A percentile compares a stretch with the other conserved stretches of the same genome.
Evolutionary conservation across 2,797 vertebrate species (phyloP).

Genomic region (Spondyliosoma cantharus): DNA sequence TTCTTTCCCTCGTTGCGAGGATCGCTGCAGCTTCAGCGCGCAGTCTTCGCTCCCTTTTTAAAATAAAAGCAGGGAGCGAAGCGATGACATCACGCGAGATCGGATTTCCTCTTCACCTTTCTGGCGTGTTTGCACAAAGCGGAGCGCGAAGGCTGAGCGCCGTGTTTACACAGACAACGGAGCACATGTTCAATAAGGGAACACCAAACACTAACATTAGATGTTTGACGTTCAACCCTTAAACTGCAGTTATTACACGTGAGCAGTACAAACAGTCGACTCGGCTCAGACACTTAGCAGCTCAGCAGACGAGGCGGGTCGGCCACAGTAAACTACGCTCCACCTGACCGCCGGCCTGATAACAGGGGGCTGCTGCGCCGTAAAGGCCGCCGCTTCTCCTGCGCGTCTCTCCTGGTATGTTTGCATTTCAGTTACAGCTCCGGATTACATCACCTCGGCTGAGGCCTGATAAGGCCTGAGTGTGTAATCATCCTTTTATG

Average conservation of each 20-base stretch:
- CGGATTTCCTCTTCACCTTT: conserved; percentile 59
- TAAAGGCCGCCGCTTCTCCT: background rate
- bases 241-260: conserved; percentile 52
- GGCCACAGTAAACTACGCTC: background rate
- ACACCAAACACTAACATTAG: conserved; percentile 54
- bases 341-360: conserved; percentile 14
- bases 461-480: conserved; percentile 64
- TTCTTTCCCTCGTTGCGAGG: conserved; percentile 22
- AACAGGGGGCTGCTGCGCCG: conserved; percentile 35
- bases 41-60: conserved; percentile 24
- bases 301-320: conserved; percentile 14
- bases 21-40: conserved; percentile 31
- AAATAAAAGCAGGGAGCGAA: conserved; percentile 48
- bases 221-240: conserved; percentile 40
- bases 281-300: conserved; percentile 25
- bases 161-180: conserved; percentile 67
- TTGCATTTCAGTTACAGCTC: conserved; percentile 68
- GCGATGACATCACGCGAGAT: conserved; percentile 62
- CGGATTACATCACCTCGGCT: conserved; percentile 71
- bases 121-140: conserved; percentile 59
- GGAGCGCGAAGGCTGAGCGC: conserved; percentile 23
- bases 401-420: conserved; percentile 52
- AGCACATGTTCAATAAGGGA: conserved; percentile 27
- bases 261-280: conserved; percentile 56
- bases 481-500: conserved; percentile 72